A percentile compares a stretch with the other conserved stretches of the same genome.
Conservation (phyloP, 2,797 vertebrate genomes). For the Pantherophis vulpinus region DNA sequence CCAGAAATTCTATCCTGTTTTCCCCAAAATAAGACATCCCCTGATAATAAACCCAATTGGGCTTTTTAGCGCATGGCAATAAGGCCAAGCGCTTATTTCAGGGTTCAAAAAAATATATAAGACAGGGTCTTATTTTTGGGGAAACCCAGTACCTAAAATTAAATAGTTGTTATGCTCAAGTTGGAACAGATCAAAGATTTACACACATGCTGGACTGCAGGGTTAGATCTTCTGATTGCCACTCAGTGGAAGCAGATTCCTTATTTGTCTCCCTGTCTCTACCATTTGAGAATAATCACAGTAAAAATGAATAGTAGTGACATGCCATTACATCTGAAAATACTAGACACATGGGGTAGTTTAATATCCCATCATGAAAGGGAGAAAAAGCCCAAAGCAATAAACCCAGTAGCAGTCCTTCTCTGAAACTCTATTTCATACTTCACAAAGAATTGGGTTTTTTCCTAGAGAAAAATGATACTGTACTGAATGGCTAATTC, state of each 20-base stretch:
- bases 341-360: conserved; percentile 34
- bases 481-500: conserved; percentile 15
- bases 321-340: conserved; percentile 35
- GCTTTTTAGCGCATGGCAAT: too few relatives aligned
- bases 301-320: conserved; percentile 30
- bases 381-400: not conserved
- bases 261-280: conserved; percentile 30
- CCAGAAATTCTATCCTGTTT: conserved; percentile 31
- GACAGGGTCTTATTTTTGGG: too few relatives aligned
- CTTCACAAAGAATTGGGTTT: not conserved
- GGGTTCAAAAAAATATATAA: too few relatives aligned
- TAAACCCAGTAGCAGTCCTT: not conserved
- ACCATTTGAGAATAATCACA: conserved; percentile 34
- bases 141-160: not conserved
- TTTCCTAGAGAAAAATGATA: conserved; percentile 18
- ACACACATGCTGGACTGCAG: conserved; percentile 1
- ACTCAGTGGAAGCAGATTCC: conserved; percentile 31
- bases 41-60: too few relatives aligned
- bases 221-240: conserved; percentile 42
- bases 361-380: conserved; percentile 39
- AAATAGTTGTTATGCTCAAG: conserved; percentile 41
- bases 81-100: too few relatives aligned
- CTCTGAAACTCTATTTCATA: not conserved
- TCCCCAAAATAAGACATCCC: too few relatives aligned
- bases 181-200: conserved; percentile 43